Evolutionary conservation across 2,113 vertebrate genomes (phyloP), one percentile per base, ranked within the genome.

Genomic region (Fregata magnificens): DNA sequence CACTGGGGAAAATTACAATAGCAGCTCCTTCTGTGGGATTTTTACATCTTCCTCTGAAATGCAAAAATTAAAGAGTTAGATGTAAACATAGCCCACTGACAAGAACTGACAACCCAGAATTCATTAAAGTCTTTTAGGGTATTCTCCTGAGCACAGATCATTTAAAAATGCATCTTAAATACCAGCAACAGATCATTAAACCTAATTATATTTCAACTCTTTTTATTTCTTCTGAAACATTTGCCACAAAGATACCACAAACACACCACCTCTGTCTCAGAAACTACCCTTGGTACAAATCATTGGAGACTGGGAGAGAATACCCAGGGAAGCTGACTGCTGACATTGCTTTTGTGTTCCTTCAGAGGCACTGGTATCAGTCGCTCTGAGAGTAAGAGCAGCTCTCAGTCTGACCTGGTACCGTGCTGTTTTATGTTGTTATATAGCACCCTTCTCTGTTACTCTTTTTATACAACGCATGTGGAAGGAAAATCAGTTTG

Each of bases 31-130:
- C 29, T 86, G 6, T 42, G 18, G 5, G 1, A 5, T 34, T 38
- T 82, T 62, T 28, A 45, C 19, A 63, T 70, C 79, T 92, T 86
- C 38, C 25, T 83, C 67, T 44, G 38, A 94, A 91, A 86, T 31
- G 84, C 22, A 94, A 78, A 78, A 93, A 81, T 49, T 73, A 69
- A 58, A 69, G 18, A 82, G 42, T 52, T 89, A 32, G 93, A 93
- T 90, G 70, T 85, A 91, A 96, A 90, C 61, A 72, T 6, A 82
- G 16, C 18, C 47, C 40, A 85, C 55, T 90, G 88, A 76, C 88
- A 86, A 90, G 79, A 92, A 88, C 61, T 82, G 91, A 93, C 87
- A 90, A 72, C 65, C 66, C 16, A 55, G 70, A 93, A 91, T 90
- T 82, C 88, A 85, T 82, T 91, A 44, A 58, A 79, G 40, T 63